Percentiles rank a stretch among this genome's conserved stretches.
phyloP scores from a whole-genome alignment of 2,797 vertebrate species.

The Kryptolebias ocellatus region DNA sequence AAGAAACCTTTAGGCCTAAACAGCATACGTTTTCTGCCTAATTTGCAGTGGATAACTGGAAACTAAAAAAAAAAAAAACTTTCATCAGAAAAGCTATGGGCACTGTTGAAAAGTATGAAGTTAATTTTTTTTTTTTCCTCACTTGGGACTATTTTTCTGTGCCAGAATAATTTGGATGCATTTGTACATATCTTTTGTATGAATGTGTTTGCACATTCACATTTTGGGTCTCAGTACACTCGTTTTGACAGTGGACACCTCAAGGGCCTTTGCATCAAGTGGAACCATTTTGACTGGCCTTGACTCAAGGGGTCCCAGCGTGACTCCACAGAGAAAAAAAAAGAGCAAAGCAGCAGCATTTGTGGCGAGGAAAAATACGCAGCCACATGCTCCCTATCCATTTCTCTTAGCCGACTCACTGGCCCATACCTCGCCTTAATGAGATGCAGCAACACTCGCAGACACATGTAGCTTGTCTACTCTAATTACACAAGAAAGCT shows the following conservation, averaged over 20 bases:
- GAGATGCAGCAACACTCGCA: conserved; percentile 72
- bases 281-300: conserved; percentile 63
- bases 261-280: conserved; percentile 57
- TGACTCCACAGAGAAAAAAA: conserved; percentile 42
- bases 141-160: neutral
- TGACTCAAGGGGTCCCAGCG: conserved; percentile 43
- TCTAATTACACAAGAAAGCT: conserved; percentile 72
- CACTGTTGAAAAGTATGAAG: too few species aligned
- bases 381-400: conserved; percentile 59
- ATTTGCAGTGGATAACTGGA: conserved; percentile 2
- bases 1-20: neutral
- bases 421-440: conserved; percentile 69
- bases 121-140: neutral
- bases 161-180: neutral
- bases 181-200: neutral
- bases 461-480: conserved; percentile 78
- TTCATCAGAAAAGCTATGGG: too few species aligned
- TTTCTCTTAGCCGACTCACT: conserved; percentile 64
- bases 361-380: conserved; percentile 41
- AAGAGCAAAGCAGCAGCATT: conserved; percentile 32
- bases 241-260: conserved; percentile 51
- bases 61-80: neutral
- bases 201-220: conserved; percentile 13
- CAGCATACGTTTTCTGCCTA: neutral
- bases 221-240: conserved; percentile 19